Percentiles rank a stretch among this genome's conserved stretches.
These are phyloP conservation scores for Epizoanthus scotinus DNA, from an alignment of 92 coral and sea anemone genomes.

Conservation along the genomic window DNA sequence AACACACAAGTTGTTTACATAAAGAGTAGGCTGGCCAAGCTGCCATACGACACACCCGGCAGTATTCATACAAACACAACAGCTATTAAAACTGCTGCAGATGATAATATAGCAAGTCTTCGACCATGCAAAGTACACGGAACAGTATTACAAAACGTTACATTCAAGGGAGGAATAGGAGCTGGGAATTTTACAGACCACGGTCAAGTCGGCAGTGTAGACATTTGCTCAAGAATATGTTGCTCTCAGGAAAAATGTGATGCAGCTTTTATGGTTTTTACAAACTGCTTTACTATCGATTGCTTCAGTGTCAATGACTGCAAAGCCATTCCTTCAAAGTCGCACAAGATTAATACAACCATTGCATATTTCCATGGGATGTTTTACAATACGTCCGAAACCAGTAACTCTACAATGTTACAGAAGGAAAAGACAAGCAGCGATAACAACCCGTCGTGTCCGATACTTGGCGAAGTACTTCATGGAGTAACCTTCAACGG, in stretches of 20 bases:
- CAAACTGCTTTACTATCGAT: slow-evolving; percentile 83
- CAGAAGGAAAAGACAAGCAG: neutral
- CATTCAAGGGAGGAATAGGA: slow-evolving; percentile 88
- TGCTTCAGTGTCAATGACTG: slow-evolving; percentile 80
- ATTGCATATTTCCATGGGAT: slow-evolving; percentile 68
- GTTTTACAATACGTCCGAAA: slow-evolving; percentile 15
- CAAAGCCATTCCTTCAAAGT: slow-evolving; percentile 77
- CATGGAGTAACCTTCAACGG: slow-evolving; percentile 62
- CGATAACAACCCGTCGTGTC: slow-evolving; percentile 26
- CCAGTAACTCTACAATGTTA: neutral
- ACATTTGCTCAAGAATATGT: slow-evolving; percentile 80
- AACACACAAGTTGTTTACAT: slow-evolving; percentile 72
- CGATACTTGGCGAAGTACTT: slow-evolving; percentile 43
- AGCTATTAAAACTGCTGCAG: neutral
- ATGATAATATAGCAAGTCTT: slow-evolving; percentile 17
- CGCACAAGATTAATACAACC: slow-evolving; percentile 66
- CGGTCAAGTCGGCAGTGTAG: slow-evolving; percentile 77
- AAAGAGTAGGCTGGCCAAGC: slow-evolving; percentile 58
- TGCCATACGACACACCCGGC: slow-evolving; percentile 51
- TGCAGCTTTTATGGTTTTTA: slow-evolving; percentile 89
- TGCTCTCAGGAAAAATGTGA: slow-evolving; percentile 84
- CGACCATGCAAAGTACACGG: slow-evolving; percentile 57
- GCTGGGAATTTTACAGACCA: slow-evolving; percentile 96
- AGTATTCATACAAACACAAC: slow-evolving; percentile 13
- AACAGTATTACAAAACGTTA: slow-evolving; percentile 75